These are phyloP conservation scores for Tragulus kanchil DNA, from an alignment of 2,113 vertebrate species.

Conservation along the genomic window DNA sequence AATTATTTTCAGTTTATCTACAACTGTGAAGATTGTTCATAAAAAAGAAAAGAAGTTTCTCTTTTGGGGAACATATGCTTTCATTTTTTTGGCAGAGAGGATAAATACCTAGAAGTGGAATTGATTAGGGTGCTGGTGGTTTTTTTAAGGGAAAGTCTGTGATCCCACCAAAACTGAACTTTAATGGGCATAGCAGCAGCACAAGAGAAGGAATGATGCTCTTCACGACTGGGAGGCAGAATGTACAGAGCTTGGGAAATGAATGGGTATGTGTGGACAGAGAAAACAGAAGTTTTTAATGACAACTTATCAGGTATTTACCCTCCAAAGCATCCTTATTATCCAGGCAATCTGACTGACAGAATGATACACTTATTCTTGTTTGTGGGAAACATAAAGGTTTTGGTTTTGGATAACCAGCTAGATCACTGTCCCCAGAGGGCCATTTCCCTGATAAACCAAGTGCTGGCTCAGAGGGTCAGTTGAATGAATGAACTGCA, in stretches of 20 bases:
- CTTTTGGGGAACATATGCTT: not conserved
- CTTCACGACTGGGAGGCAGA: not conserved
- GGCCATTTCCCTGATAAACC: not conserved
- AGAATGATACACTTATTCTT: not conserved
- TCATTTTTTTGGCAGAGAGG: not conserved
- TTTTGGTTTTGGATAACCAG: constrained; percentile 41
- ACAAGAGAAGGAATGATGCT: too few relatives aligned
- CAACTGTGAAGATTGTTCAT: not conserved
- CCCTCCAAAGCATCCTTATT: not conserved
- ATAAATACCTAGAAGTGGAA: not conserved
- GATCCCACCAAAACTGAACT: not conserved
- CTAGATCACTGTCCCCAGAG: not conserved
- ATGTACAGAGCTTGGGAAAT: not conserved
- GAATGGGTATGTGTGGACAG: not conserved
- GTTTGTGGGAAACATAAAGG: constrained; percentile 14
- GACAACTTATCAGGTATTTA: not conserved
- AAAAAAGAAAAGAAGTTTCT: not conserved
- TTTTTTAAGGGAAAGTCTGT: constrained; percentile 29
- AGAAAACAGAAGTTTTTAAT: not conserved
- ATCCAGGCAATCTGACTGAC: not conserved
- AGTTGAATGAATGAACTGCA: not conserved
- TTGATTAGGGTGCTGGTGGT: not conserved
- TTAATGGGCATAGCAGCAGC: not conserved
- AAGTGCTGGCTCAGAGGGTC: not conserved
- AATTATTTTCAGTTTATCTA: not conserved